Evolutionary conservation across 2,797 vertebrate genomes (phyloP), one percentile per base, ranked within the genome.

Genomic region (Tokudaia tokunoshimensis): DNA sequence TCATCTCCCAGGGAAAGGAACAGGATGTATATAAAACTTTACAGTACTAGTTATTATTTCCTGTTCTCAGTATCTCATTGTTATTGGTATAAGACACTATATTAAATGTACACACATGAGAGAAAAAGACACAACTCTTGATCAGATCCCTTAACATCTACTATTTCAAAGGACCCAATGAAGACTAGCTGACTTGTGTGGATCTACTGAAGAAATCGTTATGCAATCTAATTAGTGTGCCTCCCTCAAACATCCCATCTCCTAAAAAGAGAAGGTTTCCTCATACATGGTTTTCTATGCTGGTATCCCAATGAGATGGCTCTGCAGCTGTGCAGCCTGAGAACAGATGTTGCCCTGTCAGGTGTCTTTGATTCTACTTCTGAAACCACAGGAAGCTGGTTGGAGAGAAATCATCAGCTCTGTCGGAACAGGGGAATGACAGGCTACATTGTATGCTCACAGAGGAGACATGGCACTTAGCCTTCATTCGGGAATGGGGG

Each of bases 271-370:
- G 9, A 88, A 94, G 6, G 24, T 7, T 31, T 61, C 20, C 94
- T 92, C 17, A 84, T 34, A 94, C 15, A 44, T 17, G 57, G 92
- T 63, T 95, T 84, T 34, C 91, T 74, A 20, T 90, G 90, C 89
- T 97, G 95, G 93, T 92, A 97, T 98, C 95, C 97, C 97, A 98
- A 98, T 97, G 95, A 97, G 97, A 98, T 96, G 97, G 96, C 96
- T 97, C 98, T 98, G 98, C 97, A 97, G 98, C 98, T 98, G 98
- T 95, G 63, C 94, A 98, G 97, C 91, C 98, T 97, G 91, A 96
- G 50, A 98, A 91, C 98, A 98, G 98, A 96, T 98, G 98, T 97
- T 98, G 96, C 97, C 98, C 98, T 98, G 98, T 97, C 96, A 98
- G 98, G 97, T 98, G 97, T 97, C 98, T 98, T 95, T 98, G 98